Base-by-base conservation (phyloP, 2,888 invertebrate species). In the Sarcophaga caerulescens region DNA sequence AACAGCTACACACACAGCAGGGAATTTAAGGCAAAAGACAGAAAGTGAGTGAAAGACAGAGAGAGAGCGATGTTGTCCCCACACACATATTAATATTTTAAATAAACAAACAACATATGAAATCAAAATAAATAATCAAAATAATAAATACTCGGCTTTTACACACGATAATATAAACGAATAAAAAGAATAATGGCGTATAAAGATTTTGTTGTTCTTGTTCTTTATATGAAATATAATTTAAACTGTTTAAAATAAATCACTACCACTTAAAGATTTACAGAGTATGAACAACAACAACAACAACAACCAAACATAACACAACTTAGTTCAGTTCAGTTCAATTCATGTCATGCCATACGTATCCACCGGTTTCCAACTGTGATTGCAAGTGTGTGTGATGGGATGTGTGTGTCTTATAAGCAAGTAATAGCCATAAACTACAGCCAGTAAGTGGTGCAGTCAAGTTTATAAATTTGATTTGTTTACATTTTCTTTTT, bases 181-280 rank as follows among this genome's bases (percentile, higher is more conserved):
- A 14, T 14, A 52, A 52, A 52, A 17, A 52, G 4, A 12, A 52
- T 14, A 14, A 35, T 10, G 35, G 35, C 35, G 35, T 35, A 35
- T 35, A 35, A 35, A 35, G 35, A 35, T 52, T 52, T 52, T 52
- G 52, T 52, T 52, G 52, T 52, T 14, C 5, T 52, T 52, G 52
- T 52, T 52, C 17, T 52, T 52, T 52, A 52, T 17, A 52, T 52
- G 52, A 52, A 35, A 35, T 52, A 52, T 52, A 52, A 52, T 52
- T 52, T 52, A 52, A 52, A 52, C 17, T 52, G 52, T 52, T 52
- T 52, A 14, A 52, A 52, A 52, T 57, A 62, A 81, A 69, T 52
- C 52, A 81, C 81, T 81, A 60, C 74, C 68, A 74, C 81, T 75
- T 81, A 52, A 69, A 60, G 44, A 63, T 81, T 75, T 69, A 68